Evolutionary conservation across 1,140 invertebrate species (phyloP), one percentile per base, ranked within the genome.

Genomic region (Eupristina koningsbergeri): DNA sequence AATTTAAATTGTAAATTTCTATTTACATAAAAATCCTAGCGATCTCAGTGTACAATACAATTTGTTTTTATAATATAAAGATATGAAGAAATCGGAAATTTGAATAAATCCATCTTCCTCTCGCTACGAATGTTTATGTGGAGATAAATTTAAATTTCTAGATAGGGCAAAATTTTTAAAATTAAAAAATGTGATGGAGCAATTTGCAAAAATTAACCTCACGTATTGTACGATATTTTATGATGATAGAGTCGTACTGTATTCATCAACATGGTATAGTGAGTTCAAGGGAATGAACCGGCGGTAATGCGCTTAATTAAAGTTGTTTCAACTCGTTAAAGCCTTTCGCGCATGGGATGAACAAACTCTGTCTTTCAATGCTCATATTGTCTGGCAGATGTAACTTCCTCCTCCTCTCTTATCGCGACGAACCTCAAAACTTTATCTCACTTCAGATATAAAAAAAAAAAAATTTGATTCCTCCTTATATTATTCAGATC

Each of bases 261-360:
- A 77, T n/a, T 17, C 58, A 11, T 19, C 64, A 78, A 80, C 84
- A 85, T 86, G 84, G 81, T 86, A 86, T n/a, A 74, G 29, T 74
- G 86, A 86, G 87, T 89, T 88, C 85, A 89, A 85, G 84, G 80
- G 83, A 83, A 73, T 81, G 78, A 85, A 76, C 87, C 86, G 85
- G 82, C 45, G 34, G 81, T 89, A 90, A 90, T 89, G 86, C 85
- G 87, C 88, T 89, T 90, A 89, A 90, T 91, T 91, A 89, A 90
- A 91, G 87, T 90, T 89, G 87, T 90, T 91, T 90, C 87, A 89
- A 91, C 90, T 91, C 87, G 90, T 91, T 91, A 90, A 85, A 85
- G 75, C 74, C 64, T 63, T 78, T 78, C 47, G 64, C 74, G 53
- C 73, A n/a, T n/a, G n/a, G 74, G 71, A 61, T 76, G 64, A 45